A percentile compares a stretch with the other conserved stretches of the same genome.
Conservation (phyloP, 2,113 vertebrate genomes). For the Morone chrysops region DNA sequence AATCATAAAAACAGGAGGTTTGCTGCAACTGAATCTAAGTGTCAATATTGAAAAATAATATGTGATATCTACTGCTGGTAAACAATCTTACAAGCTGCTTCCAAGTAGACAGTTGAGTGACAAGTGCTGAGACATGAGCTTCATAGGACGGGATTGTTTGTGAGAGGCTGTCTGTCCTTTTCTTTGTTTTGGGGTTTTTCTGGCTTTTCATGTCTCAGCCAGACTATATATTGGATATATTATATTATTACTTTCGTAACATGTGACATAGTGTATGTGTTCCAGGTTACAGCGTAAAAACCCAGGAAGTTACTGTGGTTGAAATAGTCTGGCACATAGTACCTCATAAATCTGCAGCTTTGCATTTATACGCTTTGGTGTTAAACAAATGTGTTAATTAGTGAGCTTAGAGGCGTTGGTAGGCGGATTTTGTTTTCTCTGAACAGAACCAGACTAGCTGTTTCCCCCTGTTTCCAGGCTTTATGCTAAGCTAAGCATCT, state of each 20-base stretch:
- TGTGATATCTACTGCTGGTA: neutral
- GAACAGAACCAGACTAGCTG: too few relatives aligned
- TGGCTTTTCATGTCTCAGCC: neutral
- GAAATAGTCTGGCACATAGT: neutral
- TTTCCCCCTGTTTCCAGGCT: neutral
- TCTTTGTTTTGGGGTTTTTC: neutral
- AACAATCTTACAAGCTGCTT: neutral
- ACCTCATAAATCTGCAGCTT: too few relatives aligned
- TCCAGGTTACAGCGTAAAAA: too few relatives aligned
- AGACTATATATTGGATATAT: neutral
- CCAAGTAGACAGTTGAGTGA: neutral
- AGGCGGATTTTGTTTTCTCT: too few relatives aligned
- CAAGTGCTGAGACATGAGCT: neutral
- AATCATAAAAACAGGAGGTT: neutral
- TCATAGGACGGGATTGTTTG: neutral
- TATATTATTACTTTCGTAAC: too few relatives aligned
- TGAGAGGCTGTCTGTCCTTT: neutral
- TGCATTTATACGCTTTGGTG: too few relatives aligned
- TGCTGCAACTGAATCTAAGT: neutral
- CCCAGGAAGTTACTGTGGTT: too few relatives aligned
- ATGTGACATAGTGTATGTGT: too few relatives aligned
- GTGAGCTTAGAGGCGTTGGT: neutral
- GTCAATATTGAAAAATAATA: neutral
- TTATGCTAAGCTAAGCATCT: slow-evolving; percentile 1
- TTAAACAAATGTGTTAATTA: neutral